Base-by-base conservation (phyloP, 1,140 invertebrate genomes). In the Mylabris phalerata region DNA sequence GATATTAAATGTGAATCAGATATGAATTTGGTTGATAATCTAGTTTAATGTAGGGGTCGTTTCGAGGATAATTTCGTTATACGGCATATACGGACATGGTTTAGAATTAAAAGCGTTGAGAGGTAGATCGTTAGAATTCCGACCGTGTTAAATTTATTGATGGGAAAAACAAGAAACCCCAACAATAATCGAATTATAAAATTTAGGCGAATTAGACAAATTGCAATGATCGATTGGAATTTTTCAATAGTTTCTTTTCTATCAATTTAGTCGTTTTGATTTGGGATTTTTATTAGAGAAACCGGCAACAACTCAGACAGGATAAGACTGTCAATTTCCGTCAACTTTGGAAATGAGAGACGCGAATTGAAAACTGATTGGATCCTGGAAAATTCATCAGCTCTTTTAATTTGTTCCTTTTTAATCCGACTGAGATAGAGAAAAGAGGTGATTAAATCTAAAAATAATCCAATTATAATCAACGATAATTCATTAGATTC, bases 291-390 rank as follows among this genome's bases (percentile, higher is more conserved):
- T 42, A 11, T n/a, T n/a, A 10, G 41, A 42, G 11, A 42, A 48
- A 25, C 25, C 13, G 11, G n/a, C 25, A 48, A 48, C 41, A 10
- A 11, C 41, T 42, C 9, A n/a, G 9, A 10, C 49, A 60, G 59
- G 65, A 60, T 67, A 69, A 67, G 62, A 60, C 60, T 63, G 60
- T 50, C 57, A 67, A 69, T 69, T 69, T 69, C 67, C 67, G 67
- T 55, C 55, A 62, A 69, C 59, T 65, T 67, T 69, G 67, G 67
- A 69, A 69, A 69, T 69, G 67, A 69, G 67, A 69, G 63, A 59
- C 58, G 48, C 63, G 67, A 65, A 68, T 66, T 63, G 64, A 59
- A 68, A 68, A 64, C 60, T 60, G 61, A 68, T 68, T 68, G 9
- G 41, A 42, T 49, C 50, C 26, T 60, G 60, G 57, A 39, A 60